Conservation (phyloP, 2,113 vertebrate species). For the Heptranchias perlo region DNA sequence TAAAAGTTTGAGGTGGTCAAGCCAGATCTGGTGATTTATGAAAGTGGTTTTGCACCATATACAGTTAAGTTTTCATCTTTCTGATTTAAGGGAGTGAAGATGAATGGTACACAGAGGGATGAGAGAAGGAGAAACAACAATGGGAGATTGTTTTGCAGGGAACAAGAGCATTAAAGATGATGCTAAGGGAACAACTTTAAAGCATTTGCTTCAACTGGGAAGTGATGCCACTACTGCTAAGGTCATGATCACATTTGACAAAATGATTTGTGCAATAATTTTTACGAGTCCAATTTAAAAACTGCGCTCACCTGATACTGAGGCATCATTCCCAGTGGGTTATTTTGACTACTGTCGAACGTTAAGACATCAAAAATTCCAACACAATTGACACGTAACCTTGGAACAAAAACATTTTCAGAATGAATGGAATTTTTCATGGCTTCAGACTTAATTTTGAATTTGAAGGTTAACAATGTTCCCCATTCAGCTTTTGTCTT, state of each 20-base stretch:
- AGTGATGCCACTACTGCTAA: background rate
- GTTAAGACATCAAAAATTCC: conserved; percentile 97
- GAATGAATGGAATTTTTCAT: background rate
- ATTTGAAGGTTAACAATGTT: background rate
- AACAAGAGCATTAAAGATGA: background rate
- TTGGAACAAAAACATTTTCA: conserved; percentile 48
- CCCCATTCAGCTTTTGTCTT: background rate
- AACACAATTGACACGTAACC: conserved; percentile 95
- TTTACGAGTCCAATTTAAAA: background rate
- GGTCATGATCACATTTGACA: background rate
- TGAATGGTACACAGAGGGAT: no score
- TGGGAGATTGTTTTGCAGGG: background rate
- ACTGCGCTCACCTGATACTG: conserved; percentile 83
- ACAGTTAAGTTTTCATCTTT: background rate
- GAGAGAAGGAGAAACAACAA: no score
- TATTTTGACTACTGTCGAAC: conserved; percentile 97
- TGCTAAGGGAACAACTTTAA: background rate
- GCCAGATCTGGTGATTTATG: background rate
- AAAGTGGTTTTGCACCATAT: background rate
- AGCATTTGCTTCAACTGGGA: background rate
- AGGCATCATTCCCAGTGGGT: conserved; percentile 95
- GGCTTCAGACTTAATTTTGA: background rate
- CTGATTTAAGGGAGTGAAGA: background rate
- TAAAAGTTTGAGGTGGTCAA: background rate
- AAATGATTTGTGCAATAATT: background rate